A percentile compares a stretch with the other conserved stretches of the same genome.
phyloP scores from a whole-genome alignment of 2,113 vertebrate genomes.

The Perca flavescens region DNA sequence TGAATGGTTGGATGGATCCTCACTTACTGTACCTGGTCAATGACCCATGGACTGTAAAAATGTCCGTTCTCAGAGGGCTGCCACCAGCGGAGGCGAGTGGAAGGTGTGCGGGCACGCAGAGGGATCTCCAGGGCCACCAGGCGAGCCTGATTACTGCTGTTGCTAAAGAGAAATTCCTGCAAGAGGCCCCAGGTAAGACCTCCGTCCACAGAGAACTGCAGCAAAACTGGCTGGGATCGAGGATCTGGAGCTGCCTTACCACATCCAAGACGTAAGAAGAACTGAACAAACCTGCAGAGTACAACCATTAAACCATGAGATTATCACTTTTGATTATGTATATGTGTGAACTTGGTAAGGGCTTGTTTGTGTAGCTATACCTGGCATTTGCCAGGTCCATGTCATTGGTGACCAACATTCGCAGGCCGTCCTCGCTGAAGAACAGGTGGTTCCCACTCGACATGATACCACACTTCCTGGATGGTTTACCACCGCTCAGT shows the following conservation, averaged over 20 bases:
- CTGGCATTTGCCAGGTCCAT: slow-evolving; percentile 96
- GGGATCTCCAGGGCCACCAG: slow-evolving; percentile 96
- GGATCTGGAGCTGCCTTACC: slow-evolving; percentile 96
- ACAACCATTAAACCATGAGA: not conserved
- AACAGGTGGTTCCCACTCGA: slow-evolving; percentile 98
- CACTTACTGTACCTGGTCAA: slow-evolving; percentile 83
- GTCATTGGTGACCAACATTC: slow-evolving; percentile 95
- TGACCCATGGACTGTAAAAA: slow-evolving; percentile 98
- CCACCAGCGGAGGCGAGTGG: slow-evolving; percentile 97
- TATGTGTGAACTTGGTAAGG: not conserved
- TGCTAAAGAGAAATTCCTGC: slow-evolving; percentile 97
- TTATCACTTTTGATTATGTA: not conserved
- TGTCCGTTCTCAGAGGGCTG: slow-evolving; percentile 95
- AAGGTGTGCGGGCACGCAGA: slow-evolving; percentile 88
- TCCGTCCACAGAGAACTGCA: slow-evolving; percentile 95
- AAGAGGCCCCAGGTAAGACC: slow-evolving; percentile 94
- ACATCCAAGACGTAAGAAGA: slow-evolving; percentile 97
- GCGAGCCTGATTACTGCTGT: slow-evolving; percentile 94
- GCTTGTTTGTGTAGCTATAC: slow-evolving; percentile 70
- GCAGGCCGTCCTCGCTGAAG: slow-evolving; percentile 96
- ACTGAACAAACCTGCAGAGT: slow-evolving; percentile 93
- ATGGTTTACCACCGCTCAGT: slow-evolving; percentile 95
- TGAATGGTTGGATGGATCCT: not conserved
- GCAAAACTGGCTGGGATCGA: slow-evolving; percentile 94
- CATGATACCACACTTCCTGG: slow-evolving; percentile 97